Base-by-base conservation (phyloP, 2,888 invertebrate species). In the Microplitis deprimator region DNA sequence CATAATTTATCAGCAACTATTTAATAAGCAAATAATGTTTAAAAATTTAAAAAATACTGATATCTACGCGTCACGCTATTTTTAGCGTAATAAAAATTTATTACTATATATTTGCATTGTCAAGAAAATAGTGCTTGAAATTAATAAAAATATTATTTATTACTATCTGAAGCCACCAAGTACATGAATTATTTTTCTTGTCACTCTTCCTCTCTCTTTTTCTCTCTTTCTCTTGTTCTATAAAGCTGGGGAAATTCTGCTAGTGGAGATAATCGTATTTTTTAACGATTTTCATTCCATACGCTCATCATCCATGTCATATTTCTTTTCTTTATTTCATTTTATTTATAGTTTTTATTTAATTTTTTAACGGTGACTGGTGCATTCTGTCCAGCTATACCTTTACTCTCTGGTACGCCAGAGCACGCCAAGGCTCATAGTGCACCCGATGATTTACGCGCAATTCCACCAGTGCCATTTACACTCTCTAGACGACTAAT, bases 401-500 rank as follows among this genome's bases (percentile, higher is more conserved):
- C 50, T 50, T 50, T 50, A 13, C 50, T 13, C 50, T 50, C 50
- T 62, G 39, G 65, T 65, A 40, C 38, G 39, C 39, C 68, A 50
- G 62, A 68, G 77, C 65, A 71, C 71, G 50, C 13, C 8, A 50
- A 50, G 50, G 8, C 50, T 68, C 73, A 69, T 70, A 68, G 73
- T 69, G 64, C 68, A 64, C 74, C 61, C 41, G 72, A 84, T 85
- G 85, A 87, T 87, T 87, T 85, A 86, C 81, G 83, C 78, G 80
- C 80, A 80, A 84, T 84, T 82, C 82, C 83, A 81, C 79, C 80
- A 78, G 75, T 83, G 83, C 84, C 86, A 84, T 86, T 87, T 85
- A 85, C 85, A 85, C 83, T 83, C 83, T 79, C 81, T 80, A 82
- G 83, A 82, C 82, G 82, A 82, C 83, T 85, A 85, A 84, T 84